Conservation (phyloP, 1,140 invertebrate species). For the Drosophila triauraria region DNA sequence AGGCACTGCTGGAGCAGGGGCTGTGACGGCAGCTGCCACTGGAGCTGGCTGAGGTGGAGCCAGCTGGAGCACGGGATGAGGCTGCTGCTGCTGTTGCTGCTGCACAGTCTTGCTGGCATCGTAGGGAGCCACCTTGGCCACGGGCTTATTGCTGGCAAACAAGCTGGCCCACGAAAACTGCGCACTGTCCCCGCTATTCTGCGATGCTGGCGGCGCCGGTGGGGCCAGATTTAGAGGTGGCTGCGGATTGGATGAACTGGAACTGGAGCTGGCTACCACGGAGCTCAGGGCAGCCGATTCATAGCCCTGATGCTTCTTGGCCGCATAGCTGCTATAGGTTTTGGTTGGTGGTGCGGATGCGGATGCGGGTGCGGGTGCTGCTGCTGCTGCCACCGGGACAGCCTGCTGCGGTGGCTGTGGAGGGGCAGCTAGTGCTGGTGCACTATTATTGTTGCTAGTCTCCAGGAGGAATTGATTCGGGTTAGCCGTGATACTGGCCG, state of each 20-base stretch:
- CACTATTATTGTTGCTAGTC: conserved; percentile 35
- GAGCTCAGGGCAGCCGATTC: conserved; percentile 12
- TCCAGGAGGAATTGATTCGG: conserved; percentile 77
- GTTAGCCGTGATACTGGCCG: conserved; percentile 76
- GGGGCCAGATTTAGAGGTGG: conserved; percentile 67
- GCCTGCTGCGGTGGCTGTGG: conserved; percentile 22
- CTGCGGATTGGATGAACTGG: conserved; percentile 29
- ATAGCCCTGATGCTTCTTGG: conserved; percentile 40
- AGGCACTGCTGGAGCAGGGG: conserved; percentile 3
- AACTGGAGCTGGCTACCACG: conserved; percentile 12
- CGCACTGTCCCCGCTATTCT: conserved; percentile 61
- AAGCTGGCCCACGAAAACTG: conserved; percentile 71
- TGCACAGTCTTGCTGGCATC: conserved; percentile 83
- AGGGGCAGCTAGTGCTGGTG: conserved; percentile 29
- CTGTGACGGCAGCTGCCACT: neutral
- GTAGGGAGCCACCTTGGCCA: conserved; percentile 87
- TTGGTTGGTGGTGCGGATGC: conserved; percentile 41
- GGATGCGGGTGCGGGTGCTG: conserved; percentile 24
- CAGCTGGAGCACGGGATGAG: conserved; percentile 33
- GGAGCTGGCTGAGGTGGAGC: conserved; percentile 36
- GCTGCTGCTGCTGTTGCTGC: conserved; percentile 27
- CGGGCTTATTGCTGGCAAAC: conserved; percentile 85
- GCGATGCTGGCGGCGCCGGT: conserved; percentile 64
- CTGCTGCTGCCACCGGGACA: conserved; percentile 5
- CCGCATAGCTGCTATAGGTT: conserved; percentile 39